These are phyloP conservation scores for Pangasius krempfi DNA, from an alignment of 2,797 vertebrate genomes.

Conservation along the genomic window DNA sequence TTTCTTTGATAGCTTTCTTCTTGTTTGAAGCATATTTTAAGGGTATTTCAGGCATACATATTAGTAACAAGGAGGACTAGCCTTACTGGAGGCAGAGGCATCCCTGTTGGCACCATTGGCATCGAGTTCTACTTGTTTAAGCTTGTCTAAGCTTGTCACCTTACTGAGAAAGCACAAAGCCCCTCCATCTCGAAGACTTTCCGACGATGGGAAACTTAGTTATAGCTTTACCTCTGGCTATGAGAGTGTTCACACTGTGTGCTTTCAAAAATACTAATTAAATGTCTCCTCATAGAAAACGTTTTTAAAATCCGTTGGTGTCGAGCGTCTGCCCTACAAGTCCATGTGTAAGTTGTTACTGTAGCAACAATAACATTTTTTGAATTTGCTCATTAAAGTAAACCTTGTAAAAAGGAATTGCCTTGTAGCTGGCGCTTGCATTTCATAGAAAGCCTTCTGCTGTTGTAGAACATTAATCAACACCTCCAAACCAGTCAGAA, in stretches of 20 bases:
- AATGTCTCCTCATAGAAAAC: not conserved
- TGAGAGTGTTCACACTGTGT: not conserved
- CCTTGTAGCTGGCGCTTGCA: too few species aligned
- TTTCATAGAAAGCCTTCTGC: too few species aligned
- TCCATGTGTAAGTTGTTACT: not conserved
- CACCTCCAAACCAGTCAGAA: too few species aligned
- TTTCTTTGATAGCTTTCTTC: not conserved
- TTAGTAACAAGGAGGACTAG: not conserved
- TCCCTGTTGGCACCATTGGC: not conserved
- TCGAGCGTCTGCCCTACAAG: too few species aligned
- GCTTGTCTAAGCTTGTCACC: not conserved
- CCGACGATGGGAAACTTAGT: not conserved
- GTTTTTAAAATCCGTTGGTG: not conserved
- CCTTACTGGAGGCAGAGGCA: not conserved
- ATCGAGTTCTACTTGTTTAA: not conserved
- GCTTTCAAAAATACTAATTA: not conserved
- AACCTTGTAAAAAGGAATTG: too few species aligned
- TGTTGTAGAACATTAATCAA: not conserved
- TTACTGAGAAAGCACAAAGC: not conserved
- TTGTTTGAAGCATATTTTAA: not conserved
- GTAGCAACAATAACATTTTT: not conserved
- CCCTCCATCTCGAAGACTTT: not conserved
- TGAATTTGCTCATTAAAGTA: not conserved
- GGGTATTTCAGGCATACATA: not conserved
- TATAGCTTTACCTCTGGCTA: not conserved